Evolutionary conservation across 1,140 invertebrate species (phyloP), one percentile per base, ranked within the genome.

Genomic region (Hyles vespertilio): DNA sequence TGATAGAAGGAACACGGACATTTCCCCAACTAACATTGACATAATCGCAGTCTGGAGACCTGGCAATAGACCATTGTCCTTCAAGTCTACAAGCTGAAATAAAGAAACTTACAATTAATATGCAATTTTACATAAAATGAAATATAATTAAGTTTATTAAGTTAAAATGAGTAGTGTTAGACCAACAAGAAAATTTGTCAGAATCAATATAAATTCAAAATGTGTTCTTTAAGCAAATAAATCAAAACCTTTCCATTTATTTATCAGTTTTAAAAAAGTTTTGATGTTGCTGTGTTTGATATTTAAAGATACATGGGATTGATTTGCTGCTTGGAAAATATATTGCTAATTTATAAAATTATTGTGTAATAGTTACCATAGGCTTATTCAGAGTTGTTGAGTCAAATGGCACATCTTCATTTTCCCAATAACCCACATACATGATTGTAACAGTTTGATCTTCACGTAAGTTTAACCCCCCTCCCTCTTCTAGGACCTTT

Each of bases 21-120:
- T 62, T 76, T 90, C 89, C 32, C 87, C 87, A 56, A 88, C 82
- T 46, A 80, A 56, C 86, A 89, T 89, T 2, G 89, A 83, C 50
- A 69, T 70, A 33, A 90, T 63, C 34, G 89, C 85, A 32, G 79
- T 74, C 61, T 81, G 68, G 40, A 89, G 58, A 3, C 89, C 89
- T 7, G 81, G 83, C 46, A 89, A 64, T 54, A 89, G 71, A 0
- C 79, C 79, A 84, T 72, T 79, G 3, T 84, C 80, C 55, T 74
- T 79, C 9, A 89, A 52, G 74, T 86, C 74, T 6, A 82, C 70
- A 44, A 77, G 69, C 86, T 89, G 61, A 45, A 82, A 78, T 56
- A 34, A 55, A 55, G 36, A 58, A 58, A 54, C 36, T 49, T 53
- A 50, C 22, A 22, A 22, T 22, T 22, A 22, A 22, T 22, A 22